Conservation (phyloP, 2,797 vertebrate species). For the Morus bassanus region DNA sequence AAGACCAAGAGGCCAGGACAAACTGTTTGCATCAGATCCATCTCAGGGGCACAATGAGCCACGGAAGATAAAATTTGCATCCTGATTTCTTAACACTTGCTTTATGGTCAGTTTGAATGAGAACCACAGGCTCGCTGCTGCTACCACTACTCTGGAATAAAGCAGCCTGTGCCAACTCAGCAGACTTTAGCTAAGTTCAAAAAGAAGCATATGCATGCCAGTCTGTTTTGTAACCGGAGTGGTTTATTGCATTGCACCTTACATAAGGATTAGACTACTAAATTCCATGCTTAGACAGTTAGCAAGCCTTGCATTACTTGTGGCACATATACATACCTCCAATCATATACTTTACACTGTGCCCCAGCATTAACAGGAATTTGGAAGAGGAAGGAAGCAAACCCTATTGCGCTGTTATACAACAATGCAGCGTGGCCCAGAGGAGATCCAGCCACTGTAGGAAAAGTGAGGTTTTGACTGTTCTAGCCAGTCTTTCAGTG, state of each 20-base stretch:
- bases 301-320: background rate
- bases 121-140: background rate
- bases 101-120: background rate
- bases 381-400: background rate
- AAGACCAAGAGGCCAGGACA: background rate
- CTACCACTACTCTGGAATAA: background rate
- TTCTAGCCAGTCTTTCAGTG: background rate
- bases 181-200: background rate
- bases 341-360: too few species aligned
- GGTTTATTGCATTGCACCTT: background rate
- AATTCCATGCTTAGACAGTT: background rate
- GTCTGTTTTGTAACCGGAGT: background rate
- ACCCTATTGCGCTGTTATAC: background rate
- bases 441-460: background rate
- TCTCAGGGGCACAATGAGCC: background rate
- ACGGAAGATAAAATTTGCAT: background rate
- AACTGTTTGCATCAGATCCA: background rate
- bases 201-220: background rate
- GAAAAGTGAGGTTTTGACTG: background rate
- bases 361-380: background rate
- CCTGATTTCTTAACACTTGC: background rate
- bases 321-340: background rate
- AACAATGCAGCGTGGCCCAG: fast-evolving
- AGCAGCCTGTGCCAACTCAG: background rate
- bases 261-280: background rate